These are phyloP conservation scores for Psittacara wagleri DNA, from an alignment of 2,113 vertebrate genomes.

Conservation along the genomic window DNA sequence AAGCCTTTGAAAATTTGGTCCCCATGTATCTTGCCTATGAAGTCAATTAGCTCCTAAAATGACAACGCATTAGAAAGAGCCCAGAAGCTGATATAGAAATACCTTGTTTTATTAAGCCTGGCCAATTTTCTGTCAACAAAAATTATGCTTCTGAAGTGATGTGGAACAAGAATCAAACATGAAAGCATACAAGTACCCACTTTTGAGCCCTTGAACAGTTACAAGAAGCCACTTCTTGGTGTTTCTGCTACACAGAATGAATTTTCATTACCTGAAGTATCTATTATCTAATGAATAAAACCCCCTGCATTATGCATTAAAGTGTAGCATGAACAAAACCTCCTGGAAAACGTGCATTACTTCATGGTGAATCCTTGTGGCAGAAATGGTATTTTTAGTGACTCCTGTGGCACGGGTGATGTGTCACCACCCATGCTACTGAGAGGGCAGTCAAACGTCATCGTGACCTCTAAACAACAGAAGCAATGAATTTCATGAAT, in stretches of 20 bases:
- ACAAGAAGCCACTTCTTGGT: constrained; percentile 56
- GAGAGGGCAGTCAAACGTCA: background rate
- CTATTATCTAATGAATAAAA: constrained; percentile 61
- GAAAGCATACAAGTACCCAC: constrained; percentile 65
- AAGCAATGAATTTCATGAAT: background rate
- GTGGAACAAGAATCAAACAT: constrained; percentile 59
- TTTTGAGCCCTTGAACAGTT: constrained; percentile 56
- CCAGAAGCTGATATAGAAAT: constrained; percentile 42
- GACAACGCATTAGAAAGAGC: constrained; percentile 11
- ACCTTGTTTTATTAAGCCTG: constrained; percentile 52
- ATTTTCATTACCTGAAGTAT: constrained; percentile 59
- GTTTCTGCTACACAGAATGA: constrained; percentile 55
- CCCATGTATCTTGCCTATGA: background rate
- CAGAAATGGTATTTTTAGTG: background rate
- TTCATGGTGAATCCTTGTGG: background rate
- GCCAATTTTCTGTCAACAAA: constrained; percentile 67
- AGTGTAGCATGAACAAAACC: background rate
- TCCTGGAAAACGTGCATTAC: background rate
- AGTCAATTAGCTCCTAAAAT: constrained; percentile 53
- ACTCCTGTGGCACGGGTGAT: background rate
- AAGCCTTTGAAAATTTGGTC: constrained; percentile 47
- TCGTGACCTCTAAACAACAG: background rate
- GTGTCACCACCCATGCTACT: background rate
- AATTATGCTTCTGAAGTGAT: constrained; percentile 64
- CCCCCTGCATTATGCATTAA: background rate